Conservation (phyloP, 2,113 vertebrate species). For the Lethenteron camtschaticum region DNA sequence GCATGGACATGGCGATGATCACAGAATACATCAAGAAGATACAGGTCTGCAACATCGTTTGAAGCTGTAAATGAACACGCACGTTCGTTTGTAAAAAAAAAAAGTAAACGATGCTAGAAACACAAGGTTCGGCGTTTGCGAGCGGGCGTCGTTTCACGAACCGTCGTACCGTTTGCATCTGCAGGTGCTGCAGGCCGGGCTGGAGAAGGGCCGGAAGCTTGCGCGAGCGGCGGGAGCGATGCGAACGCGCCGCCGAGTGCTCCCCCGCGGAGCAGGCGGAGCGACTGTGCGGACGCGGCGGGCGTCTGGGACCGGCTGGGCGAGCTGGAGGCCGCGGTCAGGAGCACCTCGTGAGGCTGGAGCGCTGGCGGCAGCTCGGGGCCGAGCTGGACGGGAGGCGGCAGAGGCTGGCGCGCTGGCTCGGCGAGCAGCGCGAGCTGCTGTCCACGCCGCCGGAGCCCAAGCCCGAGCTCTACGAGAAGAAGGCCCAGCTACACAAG, state of each 20-base stretch:
- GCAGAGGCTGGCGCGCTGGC: slow-evolving; percentile 52
- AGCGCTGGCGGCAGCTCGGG: slow-evolving; percentile 44
- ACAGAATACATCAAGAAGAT: too few relatives aligned
- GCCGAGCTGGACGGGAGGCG: slow-evolving; percentile 77
- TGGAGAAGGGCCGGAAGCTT: slow-evolving; percentile 57
- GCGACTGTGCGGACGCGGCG: slow-evolving; percentile 34
- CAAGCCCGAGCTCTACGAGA: slow-evolving; percentile 77
- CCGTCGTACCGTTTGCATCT: not conserved
- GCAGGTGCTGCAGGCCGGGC: slow-evolving; percentile 39
- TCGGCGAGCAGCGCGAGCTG: slow-evolving; percentile 36
- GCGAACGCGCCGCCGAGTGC: slow-evolving; percentile 40
- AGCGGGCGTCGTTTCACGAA: too few relatives aligned
- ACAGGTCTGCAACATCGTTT: too few relatives aligned
- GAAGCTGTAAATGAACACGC: too few relatives aligned
- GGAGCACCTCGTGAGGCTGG: slow-evolving; percentile 48
- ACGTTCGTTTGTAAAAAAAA: too few relatives aligned
- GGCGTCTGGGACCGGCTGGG: slow-evolving; percentile 39
- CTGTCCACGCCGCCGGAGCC: slow-evolving; percentile 41
- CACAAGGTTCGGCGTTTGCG: too few relatives aligned
- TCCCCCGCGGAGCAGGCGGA: slow-evolving; percentile 40
- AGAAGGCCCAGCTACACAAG: slow-evolving; percentile 73
- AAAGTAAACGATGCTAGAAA: too few relatives aligned
- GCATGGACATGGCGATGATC: too few relatives aligned
- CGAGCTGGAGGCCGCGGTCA: slow-evolving; percentile 41
- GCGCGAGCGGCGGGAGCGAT: slow-evolving; percentile 64